A percentile compares a stretch with the other conserved stretches of the same genome.
These are phyloP conservation scores for Pangasianodon gigas DNA, from an alignment of 2,113 vertebrate species.

Conservation along the genomic window DNA sequence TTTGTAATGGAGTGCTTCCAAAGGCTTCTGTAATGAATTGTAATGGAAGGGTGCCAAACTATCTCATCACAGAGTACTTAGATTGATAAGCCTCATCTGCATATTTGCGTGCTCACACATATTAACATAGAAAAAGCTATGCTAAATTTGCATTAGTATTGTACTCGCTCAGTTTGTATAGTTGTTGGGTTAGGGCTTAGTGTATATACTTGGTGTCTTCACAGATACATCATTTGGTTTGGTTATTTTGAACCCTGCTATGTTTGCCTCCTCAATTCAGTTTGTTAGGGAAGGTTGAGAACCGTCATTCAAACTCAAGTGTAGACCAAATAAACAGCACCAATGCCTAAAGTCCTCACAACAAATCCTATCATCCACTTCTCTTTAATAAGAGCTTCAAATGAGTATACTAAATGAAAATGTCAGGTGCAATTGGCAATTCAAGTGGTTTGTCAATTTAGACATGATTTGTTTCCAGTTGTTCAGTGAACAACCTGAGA, in stretches of 20 bases:
- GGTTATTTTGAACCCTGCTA: background rate
- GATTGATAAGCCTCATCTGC: slow-evolving; percentile 19
- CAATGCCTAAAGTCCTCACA: background rate
- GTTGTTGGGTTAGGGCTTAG: background rate
- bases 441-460: background rate
- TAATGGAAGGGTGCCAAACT: slow-evolving; percentile 65
- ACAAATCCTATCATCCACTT: background rate
- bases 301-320: slow-evolving; percentile 2
- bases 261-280: background rate
- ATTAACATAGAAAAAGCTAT: background rate
- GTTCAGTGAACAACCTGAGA: background rate
- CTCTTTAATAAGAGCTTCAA: background rate
- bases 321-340: background rate
- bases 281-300: background rate
- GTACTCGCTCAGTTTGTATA: background rate
- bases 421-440: background rate
- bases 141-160: too few species aligned
- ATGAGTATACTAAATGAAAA: background rate
- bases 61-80: background rate
- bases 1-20: slow-evolving; percentile 37
- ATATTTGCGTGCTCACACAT: background rate
- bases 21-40: slow-evolving; percentile 70
- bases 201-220: background rate
- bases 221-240: background rate
- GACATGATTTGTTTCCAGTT: background rate